These are phyloP conservation scores for Anthoscopus minutus DNA, from an alignment of 2,113 vertebrate species.

Conservation along the genomic window DNA sequence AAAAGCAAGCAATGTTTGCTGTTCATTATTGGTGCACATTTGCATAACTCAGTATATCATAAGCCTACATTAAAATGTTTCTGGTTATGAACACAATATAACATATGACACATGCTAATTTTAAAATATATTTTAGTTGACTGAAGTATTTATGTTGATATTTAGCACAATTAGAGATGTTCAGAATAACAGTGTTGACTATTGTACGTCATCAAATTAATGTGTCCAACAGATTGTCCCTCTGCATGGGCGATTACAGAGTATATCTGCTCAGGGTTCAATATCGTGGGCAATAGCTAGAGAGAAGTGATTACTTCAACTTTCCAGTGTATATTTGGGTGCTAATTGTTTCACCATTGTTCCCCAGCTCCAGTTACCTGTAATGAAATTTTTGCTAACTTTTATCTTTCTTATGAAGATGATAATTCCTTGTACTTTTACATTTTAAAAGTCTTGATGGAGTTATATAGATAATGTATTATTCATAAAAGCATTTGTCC, in stretches of 20 bases:
- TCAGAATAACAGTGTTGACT: slow-evolving; percentile 1
- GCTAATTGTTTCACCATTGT: not conserved
- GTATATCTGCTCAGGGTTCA: not conserved
- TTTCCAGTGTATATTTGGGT: not conserved
- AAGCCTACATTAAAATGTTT: not conserved
- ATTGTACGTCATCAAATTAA: not conserved
- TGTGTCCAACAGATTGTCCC: not conserved
- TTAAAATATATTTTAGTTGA: not conserved
- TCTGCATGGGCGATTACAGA: not conserved
- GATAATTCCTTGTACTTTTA: not conserved
- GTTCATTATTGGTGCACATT: not conserved
- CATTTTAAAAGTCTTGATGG: not conserved
- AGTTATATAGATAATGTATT: fast-evolving
- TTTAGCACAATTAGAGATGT: not conserved
- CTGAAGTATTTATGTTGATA: not conserved
- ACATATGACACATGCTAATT: not conserved
- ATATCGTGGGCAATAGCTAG: not conserved
- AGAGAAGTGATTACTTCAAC: not conserved
- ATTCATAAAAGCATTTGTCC: not conserved
- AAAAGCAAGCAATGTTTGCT: not conserved
- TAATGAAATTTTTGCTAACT: not conserved
- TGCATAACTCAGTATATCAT: not conserved
- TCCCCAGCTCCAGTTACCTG: not conserved
- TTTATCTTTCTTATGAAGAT: not conserved
- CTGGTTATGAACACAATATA: not conserved